These are phyloP conservation scores for Crepidodera aurea DNA, from an alignment of 2,888 invertebrate species.

Conservation along the genomic window DNA sequence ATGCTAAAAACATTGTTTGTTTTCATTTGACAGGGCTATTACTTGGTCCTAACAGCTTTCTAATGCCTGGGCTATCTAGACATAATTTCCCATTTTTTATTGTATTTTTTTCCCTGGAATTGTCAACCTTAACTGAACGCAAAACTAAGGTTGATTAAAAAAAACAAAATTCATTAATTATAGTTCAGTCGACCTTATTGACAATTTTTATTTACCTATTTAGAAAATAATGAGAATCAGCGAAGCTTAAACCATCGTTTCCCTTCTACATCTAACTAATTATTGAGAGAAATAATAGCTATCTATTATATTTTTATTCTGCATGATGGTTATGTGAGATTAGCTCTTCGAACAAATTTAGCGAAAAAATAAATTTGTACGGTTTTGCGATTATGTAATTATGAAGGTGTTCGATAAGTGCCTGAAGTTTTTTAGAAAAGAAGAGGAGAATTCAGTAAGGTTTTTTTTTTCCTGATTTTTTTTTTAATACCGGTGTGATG, in stretches of 20 bases:
- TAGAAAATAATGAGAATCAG: conserved; percentile 31
- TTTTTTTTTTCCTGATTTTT: conserved; percentile 1
- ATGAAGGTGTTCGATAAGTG: conserved; percentile 4
- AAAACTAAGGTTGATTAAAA: conserved; percentile 5
- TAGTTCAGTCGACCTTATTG: conserved; percentile 25
- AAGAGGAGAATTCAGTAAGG: neutral
- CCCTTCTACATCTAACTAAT: conserved; percentile 19
- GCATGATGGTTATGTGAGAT: conserved; percentile 19
- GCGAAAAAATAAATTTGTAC: neutral
- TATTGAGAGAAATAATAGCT: conserved; percentile 21
- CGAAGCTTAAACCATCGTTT: conserved; percentile 26
- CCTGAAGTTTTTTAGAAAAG: conserved; percentile 1
- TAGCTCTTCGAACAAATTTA: conserved; percentile 11
- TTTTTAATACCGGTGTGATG: neutral
- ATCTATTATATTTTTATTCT: conserved; percentile 16
- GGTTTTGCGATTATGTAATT: conserved; percentile 7
- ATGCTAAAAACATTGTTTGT: too few species aligned
- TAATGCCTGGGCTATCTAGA: too few species aligned
- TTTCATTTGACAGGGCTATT: too few species aligned
- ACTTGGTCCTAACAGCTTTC: too few species aligned
- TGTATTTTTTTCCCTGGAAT: neutral
- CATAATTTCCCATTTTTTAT: neutral
- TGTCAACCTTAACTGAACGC: neutral
- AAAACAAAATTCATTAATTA: conserved; percentile 21
- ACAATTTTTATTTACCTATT: conserved; percentile 24